Conservation (phyloP, 1,140 invertebrate genomes). For the Drosophila aff. region DNA sequence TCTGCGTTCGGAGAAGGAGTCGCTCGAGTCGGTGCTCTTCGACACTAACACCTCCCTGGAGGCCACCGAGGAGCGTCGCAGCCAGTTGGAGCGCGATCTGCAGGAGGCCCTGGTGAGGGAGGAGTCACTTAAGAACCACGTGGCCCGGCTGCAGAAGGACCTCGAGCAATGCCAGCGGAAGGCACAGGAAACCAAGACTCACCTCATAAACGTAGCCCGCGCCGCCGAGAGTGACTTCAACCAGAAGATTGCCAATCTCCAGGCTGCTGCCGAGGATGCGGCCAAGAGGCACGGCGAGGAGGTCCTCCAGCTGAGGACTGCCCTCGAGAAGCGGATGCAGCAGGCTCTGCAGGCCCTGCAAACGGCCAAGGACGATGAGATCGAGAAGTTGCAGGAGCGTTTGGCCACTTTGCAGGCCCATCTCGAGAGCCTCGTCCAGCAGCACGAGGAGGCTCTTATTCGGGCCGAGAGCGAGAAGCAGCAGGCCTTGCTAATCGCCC, state of each 20-base stretch:
- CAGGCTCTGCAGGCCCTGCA: constrained; percentile 89
- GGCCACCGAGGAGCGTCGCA: constrained; percentile 89
- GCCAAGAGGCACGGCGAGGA: constrained; percentile 92
- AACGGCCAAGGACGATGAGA: constrained; percentile 91
- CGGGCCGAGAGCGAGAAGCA: constrained; percentile 95
- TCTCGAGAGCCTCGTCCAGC: constrained; percentile 91
- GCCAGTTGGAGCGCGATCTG: constrained; percentile 90
- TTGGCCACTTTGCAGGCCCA: constrained; percentile 91
- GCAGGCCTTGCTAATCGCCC: constrained; percentile 93
- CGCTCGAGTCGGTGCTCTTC: constrained; percentile 92
- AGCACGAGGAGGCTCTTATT: constrained; percentile 93
- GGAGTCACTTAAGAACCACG: constrained; percentile 90
- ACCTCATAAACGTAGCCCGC: constrained; percentile 89
- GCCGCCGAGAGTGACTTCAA: constrained; percentile 92
- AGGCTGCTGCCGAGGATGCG: constrained; percentile 90
- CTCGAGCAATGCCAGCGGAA: constrained; percentile 91
- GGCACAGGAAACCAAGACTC: constrained; percentile 90
- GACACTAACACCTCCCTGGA: constrained; percentile 92
- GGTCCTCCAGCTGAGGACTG: constrained; percentile 90
- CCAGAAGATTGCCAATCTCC: constrained; percentile 89
- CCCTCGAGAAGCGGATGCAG: constrained; percentile 91
- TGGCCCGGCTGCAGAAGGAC: constrained; percentile 89
- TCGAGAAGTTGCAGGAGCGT: constrained; percentile 89
- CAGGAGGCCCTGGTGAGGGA: constrained; percentile 91
- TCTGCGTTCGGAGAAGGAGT: constrained; percentile 91